phyloP scores from a whole-genome alignment of 1,140 invertebrate genomes.

The Anthonomus grandis region DNA sequence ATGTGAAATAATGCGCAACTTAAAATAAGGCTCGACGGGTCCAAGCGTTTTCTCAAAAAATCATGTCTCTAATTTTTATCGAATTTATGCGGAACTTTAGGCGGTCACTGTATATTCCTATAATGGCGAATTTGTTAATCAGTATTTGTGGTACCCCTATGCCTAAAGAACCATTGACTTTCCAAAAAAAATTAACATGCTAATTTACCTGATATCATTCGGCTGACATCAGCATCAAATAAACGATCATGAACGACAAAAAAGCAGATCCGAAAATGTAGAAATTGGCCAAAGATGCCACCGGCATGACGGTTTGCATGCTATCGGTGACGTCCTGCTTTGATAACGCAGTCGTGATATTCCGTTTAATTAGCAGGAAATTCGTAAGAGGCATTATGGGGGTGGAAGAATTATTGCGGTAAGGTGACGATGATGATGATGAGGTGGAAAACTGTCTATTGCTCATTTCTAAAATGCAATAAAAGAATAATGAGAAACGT shows the following conservation, averaged over 20 bases:
- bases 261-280: slow-evolving; percentile 23
- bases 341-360: slow-evolving; percentile 1
- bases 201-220: slow-evolving; percentile 3
- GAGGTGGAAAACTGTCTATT: background rate
- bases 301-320: slow-evolving; percentile 20
- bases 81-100: no score
- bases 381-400: slow-evolving; percentile 15
- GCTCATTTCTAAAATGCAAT: slow-evolving; percentile 6
- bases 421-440: no score
- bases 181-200: no score
- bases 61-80: no score
- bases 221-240: slow-evolving; percentile 22
- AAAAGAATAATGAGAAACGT: no score
- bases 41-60: no score
- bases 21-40: no score
- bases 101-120: no score
- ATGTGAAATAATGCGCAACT: no score
- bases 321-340: slow-evolving; percentile 18
- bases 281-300: slow-evolving; percentile 22
- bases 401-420: slow-evolving; percentile 5
- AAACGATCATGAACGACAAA: slow-evolving; percentile 24
- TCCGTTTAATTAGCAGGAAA: slow-evolving; percentile 9
- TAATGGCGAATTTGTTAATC: no score
- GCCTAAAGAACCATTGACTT: no score
- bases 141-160: no score